Conservation (phyloP, 64 coral and sea anemone species). For the Orbicella faveolata region DNA sequence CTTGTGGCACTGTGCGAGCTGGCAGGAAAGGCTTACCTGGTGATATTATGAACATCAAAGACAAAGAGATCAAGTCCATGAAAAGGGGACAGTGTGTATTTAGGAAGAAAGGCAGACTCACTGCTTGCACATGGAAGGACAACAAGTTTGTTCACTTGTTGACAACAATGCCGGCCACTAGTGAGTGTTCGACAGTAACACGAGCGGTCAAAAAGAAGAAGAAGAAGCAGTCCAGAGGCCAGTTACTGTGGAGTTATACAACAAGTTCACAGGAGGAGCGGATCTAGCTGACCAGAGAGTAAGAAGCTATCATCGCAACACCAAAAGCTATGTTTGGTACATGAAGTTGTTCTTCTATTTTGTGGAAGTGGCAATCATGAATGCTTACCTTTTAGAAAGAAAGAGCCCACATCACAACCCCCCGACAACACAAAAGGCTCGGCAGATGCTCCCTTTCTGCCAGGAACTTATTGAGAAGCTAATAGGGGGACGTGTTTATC, state of each 20-base stretch:
- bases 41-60: constrained; percentile 55
- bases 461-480: constrained; percentile 22
- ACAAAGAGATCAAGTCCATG: constrained; percentile 44
- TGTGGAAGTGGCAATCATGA: constrained; percentile 33
- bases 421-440: constrained; percentile 26
- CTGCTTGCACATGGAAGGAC: constrained; percentile 50
- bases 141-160: constrained; percentile 10
- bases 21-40: constrained; percentile 34
- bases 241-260: constrained; percentile 29
- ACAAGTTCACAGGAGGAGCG: constrained; percentile 39
- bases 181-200: not conserved
- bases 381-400: constrained; percentile 27
- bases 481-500: not conserved
- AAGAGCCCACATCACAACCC: constrained; percentile 16
- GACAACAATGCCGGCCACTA: constrained; percentile 27
- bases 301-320: constrained; percentile 1
- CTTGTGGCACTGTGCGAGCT: constrained; percentile 3
- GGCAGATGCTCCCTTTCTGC: constrained; percentile 4
- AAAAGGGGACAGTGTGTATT: constrained; percentile 54
- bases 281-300: not conserved
- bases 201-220: constrained; percentile 11
- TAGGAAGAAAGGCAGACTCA: constrained; percentile 40
- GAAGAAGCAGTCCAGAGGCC: constrained; percentile 29
- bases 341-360: constrained; percentile 47
- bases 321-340: constrained; percentile 39